phyloP scores from a whole-genome alignment of 2,113 vertebrate species.

The Bagarius yarrelli region DNA sequence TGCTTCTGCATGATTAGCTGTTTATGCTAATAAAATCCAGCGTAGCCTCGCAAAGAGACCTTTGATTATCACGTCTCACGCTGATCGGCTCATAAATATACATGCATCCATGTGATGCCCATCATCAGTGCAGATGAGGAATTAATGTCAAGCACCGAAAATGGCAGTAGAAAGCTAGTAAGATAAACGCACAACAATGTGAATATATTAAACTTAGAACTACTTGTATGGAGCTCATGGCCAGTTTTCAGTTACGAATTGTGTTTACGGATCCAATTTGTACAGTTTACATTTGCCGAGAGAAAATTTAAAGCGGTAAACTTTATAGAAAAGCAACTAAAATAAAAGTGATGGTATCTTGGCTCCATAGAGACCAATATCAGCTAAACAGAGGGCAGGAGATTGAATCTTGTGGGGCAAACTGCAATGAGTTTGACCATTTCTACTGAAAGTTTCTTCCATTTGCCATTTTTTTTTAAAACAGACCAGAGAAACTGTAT shows the following conservation, averaged over 20 bases:
- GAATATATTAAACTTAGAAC: conserved; percentile 12
- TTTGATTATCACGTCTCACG: conserved; percentile 47
- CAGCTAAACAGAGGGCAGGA: background rate
- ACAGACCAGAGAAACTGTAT: conserved; percentile 4
- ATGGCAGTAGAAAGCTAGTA: conserved; percentile 21
- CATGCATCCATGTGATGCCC: conserved; percentile 42
- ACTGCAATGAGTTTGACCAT: conserved; percentile 14
- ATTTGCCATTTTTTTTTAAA: background rate
- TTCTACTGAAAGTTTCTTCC: conserved; percentile 13
- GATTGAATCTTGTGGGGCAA: conserved; percentile 2
- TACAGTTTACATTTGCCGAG: conserved; percentile 21
- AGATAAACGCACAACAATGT: conserved; percentile 11
- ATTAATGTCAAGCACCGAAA: conserved; percentile 42
- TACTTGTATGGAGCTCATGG: background rate
- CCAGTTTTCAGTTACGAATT: background rate
- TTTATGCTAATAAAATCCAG: conserved; percentile 53
- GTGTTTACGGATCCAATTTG: background rate
- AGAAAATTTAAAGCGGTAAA: background rate
- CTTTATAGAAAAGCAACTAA: background rate
- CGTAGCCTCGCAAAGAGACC: conserved; percentile 41
- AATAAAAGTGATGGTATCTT: background rate
- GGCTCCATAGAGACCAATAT: conserved; percentile 14
- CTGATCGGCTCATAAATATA: conserved; percentile 47
- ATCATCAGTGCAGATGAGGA: conserved; percentile 45
- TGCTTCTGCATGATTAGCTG: conserved; percentile 53